These are phyloP conservation scores for Callocephalon fimbriatum DNA, from an alignment of 2,113 vertebrate species.

Conservation along the genomic window DNA sequence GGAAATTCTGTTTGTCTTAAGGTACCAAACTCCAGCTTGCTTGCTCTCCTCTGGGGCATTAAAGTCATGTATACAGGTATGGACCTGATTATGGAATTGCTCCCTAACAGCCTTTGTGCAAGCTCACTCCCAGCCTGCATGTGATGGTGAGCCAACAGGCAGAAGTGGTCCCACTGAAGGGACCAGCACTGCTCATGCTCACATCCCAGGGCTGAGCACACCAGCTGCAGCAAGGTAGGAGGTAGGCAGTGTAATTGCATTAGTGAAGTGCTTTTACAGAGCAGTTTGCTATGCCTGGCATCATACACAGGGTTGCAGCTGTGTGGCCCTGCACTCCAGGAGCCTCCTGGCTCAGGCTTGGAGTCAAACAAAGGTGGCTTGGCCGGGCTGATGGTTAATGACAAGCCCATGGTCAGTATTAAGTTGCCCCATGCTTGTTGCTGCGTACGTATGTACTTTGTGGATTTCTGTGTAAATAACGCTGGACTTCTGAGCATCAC, in stretches of 20 bases:
- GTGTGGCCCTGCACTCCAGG: rapidly evolving
- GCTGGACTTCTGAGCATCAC: rapidly evolving
- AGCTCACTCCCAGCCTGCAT: rapidly evolving
- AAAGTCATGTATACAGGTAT: not conserved
- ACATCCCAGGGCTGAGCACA: not conserved
- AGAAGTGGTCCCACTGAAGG: not conserved
- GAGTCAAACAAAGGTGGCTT: not conserved
- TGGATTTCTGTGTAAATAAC: not conserved
- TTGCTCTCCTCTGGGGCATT: not conserved
- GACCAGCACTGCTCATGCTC: not conserved
- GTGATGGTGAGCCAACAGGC: not conserved
- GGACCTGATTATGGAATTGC: not conserved
- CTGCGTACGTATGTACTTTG: not conserved
- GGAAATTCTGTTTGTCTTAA: not conserved
- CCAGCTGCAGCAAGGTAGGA: not conserved
- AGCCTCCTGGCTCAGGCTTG: not conserved
- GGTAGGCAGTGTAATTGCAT: not conserved
- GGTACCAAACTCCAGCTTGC: not conserved
- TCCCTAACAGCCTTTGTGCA: not conserved
- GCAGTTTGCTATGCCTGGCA: not conserved
- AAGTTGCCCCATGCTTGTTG: not conserved
- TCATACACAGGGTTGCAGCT: not conserved
- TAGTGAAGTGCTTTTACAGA: not conserved
- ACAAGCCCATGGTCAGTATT: not conserved
- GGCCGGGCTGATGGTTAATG: not conserved